Evolutionary conservation across 1,140 invertebrate species (phyloP).

Genomic region (Nasonia longicornis): DNA sequence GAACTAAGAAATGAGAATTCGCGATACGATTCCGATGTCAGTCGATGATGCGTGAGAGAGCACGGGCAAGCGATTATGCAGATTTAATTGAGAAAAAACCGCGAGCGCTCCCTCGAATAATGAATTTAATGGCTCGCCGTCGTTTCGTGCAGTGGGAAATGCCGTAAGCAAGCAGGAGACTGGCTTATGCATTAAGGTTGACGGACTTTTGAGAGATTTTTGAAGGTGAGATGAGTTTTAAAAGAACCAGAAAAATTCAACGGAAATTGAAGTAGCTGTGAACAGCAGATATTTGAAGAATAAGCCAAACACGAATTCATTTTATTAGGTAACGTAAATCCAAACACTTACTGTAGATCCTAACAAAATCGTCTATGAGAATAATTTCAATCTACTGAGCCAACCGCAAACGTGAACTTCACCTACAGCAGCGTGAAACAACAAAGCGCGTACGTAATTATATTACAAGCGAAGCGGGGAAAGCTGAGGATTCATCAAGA

Average conservation of each 20-base stretch:
- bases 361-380: too few species aligned
- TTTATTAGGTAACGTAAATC: too few species aligned
- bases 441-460: neutral
- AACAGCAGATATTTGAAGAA: neutral
- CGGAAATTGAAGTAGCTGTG: neutral
- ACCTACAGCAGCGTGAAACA: neutral
- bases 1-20: neutral
- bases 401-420: slow-evolving; percentile 6
- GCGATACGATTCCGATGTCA: neutral
- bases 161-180: neutral
- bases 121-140: slow-evolving; percentile 14
- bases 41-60: neutral
- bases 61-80: slow-evolving; percentile 1
- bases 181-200: neutral
- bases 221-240: neutral
- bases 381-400: neutral
- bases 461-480: neutral
- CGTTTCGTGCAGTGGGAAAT: slow-evolving; percentile 15
- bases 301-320: neutral
- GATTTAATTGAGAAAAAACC: slow-evolving; percentile 10
- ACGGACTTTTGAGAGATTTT: neutral
- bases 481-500: slow-evolving; percentile 3
- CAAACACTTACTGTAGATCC: too few species aligned
- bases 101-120: neutral
- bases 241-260: neutral